These are phyloP conservation scores for Anastatus disparis DNA, from an alignment of 1,140 invertebrate genomes.

Conservation along the genomic window DNA sequence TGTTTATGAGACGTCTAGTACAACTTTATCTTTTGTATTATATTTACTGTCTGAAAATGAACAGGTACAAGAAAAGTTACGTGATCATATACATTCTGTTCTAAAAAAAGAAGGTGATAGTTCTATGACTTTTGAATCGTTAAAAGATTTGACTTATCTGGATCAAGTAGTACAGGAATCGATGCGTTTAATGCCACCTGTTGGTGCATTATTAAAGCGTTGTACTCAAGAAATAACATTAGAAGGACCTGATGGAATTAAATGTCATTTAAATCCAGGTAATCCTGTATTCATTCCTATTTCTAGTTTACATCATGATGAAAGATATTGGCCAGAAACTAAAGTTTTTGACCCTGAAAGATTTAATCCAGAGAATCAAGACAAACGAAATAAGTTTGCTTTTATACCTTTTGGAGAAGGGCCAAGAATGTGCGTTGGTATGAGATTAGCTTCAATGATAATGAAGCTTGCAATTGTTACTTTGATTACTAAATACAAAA, in stretches of 20 bases:
- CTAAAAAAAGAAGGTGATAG: conserved; percentile 66
- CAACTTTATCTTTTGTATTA: conserved; percentile 50
- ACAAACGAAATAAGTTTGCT: conserved; percentile 51
- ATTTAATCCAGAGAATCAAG: conserved; percentile 65
- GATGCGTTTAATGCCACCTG: conserved; percentile 56
- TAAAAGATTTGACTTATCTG: conserved; percentile 70
- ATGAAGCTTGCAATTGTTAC: conserved; percentile 63
- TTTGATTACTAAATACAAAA: conserved; percentile 54
- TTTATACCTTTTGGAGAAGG: conserved; percentile 73
- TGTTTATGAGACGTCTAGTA: conserved; percentile 67
- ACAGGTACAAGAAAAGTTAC: conserved; percentile 63
- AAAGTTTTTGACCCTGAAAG: conserved; percentile 76
- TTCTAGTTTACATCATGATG: conserved; percentile 63
- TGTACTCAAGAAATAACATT: conserved; percentile 53
- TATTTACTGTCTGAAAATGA: conserved; percentile 60
- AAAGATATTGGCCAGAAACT: conserved; percentile 70
- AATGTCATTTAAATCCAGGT: conserved; percentile 44
- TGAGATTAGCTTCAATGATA: conserved; percentile 64
- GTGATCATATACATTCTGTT: conserved; percentile 65
- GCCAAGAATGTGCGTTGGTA: conserved; percentile 68
- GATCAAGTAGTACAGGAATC: conserved; percentile 67
- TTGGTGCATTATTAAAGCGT: conserved; percentile 46
- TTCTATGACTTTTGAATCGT: conserved; percentile 68
- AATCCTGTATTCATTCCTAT: conserved; percentile 57
- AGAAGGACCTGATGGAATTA: conserved; percentile 42